A percentile compares a stretch with the other conserved stretches of the same genome.
These are phyloP conservation scores for Casuarius casuarius DNA, from an alignment of 2,113 vertebrate species.

Conservation along the genomic window DNA sequence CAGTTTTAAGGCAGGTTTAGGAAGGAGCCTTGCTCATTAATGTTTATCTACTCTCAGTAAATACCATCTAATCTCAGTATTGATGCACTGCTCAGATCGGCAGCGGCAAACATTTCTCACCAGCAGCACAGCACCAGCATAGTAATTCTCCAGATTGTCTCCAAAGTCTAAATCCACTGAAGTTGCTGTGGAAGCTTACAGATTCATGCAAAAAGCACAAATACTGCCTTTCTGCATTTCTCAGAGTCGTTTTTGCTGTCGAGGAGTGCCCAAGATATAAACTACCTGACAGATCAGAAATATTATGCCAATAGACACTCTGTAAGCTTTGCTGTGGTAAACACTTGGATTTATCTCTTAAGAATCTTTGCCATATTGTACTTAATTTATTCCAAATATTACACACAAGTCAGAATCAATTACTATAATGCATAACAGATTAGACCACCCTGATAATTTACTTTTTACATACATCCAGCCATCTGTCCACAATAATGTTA, in stretches of 20 bases:
- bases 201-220: background rate
- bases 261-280: background rate
- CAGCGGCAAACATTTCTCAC: background rate
- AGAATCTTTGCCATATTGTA: slow-evolving; percentile 8
- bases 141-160: background rate
- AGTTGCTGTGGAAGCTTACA: slow-evolving; percentile 1
- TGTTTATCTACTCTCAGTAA: slow-evolving; percentile 64
- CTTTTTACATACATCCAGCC: slow-evolving; percentile 90
- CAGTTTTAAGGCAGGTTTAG: slow-evolving; percentile 69
- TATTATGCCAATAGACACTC: accelerated
- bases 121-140: background rate
- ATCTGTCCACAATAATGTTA: slow-evolving; percentile 89
- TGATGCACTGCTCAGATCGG: slow-evolving; percentile 21
- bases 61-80: slow-evolving; percentile 66
- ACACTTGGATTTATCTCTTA: slow-evolving; percentile 37
- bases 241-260: background rate
- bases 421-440: slow-evolving; percentile 61
- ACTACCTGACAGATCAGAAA: slow-evolving; percentile 1
- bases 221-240: background rate
- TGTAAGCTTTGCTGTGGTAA: slow-evolving; percentile 10
- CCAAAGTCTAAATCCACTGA: background rate
- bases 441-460: slow-evolving; percentile 62
- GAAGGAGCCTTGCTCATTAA: slow-evolving; percentile 59
- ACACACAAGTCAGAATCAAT: slow-evolving; percentile 40
- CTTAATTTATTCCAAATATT: slow-evolving; percentile 63